These are phyloP conservation scores for Leptinotarsa tumamoca DNA, from an alignment of 2,888 invertebrate species.

Conservation along the genomic window DNA sequence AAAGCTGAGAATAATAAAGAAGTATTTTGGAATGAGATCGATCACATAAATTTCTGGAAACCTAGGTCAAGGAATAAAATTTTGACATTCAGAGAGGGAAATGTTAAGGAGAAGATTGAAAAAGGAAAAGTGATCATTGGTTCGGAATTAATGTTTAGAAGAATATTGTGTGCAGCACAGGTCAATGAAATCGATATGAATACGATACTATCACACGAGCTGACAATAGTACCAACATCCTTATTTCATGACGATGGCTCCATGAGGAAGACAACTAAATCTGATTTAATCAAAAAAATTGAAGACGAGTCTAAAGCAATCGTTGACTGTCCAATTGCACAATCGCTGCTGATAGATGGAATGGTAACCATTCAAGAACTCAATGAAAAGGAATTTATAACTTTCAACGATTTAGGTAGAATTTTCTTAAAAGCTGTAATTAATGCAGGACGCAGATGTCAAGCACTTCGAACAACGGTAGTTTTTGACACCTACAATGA, in stretches of 20 bases:
- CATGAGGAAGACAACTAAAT: slow-evolving; percentile 40
- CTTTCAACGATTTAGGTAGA: slow-evolving; percentile 36
- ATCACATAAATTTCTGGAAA: too few species aligned
- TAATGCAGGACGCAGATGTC: slow-evolving; percentile 24
- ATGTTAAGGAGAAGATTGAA: too few species aligned
- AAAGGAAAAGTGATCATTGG: too few species aligned
- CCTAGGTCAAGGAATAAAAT: too few species aligned
- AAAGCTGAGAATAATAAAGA: too few species aligned
- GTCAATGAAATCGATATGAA: too few species aligned
- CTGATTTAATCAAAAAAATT: slow-evolving; percentile 39
- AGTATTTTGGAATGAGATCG: too few species aligned
- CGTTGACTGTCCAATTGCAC: slow-evolving; percentile 28
- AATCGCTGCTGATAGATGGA: slow-evolving; percentile 30
- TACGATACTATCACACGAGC: slow-evolving; percentile 35
- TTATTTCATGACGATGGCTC: slow-evolving; percentile 43
- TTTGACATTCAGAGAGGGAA: too few species aligned
- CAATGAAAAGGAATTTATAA: slow-evolving; percentile 27
- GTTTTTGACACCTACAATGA: slow-evolving; percentile 30
- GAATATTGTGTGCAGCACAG: too few species aligned
- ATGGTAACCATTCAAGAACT: too few species aligned
- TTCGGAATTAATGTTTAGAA: too few species aligned
- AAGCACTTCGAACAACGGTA: slow-evolving; percentile 31
- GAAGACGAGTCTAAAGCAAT: slow-evolving; percentile 22
- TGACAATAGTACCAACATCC: slow-evolving; percentile 29
- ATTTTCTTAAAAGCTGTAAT: slow-evolving; percentile 13